These are phyloP conservation scores for Cephus pygmeus DNA, from an alignment of 2,888 invertebrate species.

Conservation along the genomic window DNA sequence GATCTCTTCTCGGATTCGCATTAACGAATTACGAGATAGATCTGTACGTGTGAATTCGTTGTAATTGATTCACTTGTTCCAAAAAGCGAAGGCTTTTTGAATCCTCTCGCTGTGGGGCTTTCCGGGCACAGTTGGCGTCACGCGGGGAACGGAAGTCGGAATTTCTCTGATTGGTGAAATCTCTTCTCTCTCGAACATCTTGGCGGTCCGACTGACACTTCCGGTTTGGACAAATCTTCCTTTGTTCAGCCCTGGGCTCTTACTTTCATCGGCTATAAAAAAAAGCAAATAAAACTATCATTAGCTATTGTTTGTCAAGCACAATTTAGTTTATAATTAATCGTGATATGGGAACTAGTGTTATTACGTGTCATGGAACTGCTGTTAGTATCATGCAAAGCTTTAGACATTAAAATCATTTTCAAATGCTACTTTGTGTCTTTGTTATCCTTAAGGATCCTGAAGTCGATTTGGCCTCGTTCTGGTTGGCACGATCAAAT, in stretches of 20 bases:
- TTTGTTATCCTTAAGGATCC: constrained; percentile 5
- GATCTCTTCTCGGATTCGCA: too few relatives aligned
- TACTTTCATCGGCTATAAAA: constrained; percentile 40
- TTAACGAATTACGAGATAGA: too few relatives aligned
- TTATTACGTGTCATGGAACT: too few relatives aligned
- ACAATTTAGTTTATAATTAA: too few relatives aligned
- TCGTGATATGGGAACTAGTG: too few relatives aligned
- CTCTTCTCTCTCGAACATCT: constrained; percentile 57
- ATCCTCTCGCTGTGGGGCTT: constrained; percentile 55
- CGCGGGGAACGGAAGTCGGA: constrained; percentile 29
- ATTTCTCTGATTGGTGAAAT: constrained; percentile 25
- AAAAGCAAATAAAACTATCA: not conserved
- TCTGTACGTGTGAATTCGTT: too few relatives aligned
- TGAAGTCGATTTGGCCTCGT: not conserved
- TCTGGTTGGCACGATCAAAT: too few relatives aligned
- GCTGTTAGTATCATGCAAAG: too few relatives aligned
- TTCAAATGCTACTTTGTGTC: not conserved
- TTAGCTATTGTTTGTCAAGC: too few relatives aligned
- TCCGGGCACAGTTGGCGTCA: constrained; percentile 27
- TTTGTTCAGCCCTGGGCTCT: constrained; percentile 53
- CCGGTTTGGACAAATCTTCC: constrained; percentile 53
- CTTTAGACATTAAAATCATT: too few relatives aligned
- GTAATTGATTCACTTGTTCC: constrained; percentile 56
- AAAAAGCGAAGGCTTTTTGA: constrained; percentile 67
- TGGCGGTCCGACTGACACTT: constrained; percentile 61